A percentile compares a stretch with the other conserved stretches of the same genome.
Conservation (phyloP, 2,888 invertebrate genomes). For the Erebia epiphron region DNA sequence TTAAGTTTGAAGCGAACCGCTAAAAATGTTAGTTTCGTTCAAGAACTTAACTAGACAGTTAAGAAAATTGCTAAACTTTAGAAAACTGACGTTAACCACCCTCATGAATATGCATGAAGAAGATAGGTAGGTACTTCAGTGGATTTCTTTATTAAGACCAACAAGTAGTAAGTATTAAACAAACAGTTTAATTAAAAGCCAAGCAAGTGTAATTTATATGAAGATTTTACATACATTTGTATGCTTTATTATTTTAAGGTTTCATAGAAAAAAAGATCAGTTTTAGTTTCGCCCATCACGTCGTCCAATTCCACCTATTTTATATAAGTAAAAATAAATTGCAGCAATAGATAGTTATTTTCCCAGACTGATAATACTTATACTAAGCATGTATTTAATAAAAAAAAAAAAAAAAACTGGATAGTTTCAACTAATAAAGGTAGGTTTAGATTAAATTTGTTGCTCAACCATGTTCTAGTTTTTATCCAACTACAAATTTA, state of each 20-base stretch:
- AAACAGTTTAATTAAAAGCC: not conserved
- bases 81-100: not conserved
- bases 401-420: too few species aligned
- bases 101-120: conserved; percentile 17
- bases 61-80: conserved; percentile 10
- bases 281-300: not conserved
- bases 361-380: too few species aligned
- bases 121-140: conserved; percentile 14
- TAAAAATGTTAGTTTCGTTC: not conserved
- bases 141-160: conserved; percentile 4
- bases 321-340: too few species aligned
- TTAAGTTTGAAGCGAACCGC: not conserved
- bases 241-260: not conserved
- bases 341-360: too few species aligned
- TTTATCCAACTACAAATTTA: not conserved
- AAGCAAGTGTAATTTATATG: not conserved
- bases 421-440: too few species aligned
- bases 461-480: not conserved
- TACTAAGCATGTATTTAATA: too few species aligned
- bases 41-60: not conserved
- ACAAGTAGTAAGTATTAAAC: not conserved
- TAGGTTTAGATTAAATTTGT: not conserved
- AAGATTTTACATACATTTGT: not conserved
- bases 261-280: not conserved
- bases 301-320: too few species aligned